Conservation (phyloP, 2,888 invertebrate genomes). For the Gandaritis pyraliata region DNA sequence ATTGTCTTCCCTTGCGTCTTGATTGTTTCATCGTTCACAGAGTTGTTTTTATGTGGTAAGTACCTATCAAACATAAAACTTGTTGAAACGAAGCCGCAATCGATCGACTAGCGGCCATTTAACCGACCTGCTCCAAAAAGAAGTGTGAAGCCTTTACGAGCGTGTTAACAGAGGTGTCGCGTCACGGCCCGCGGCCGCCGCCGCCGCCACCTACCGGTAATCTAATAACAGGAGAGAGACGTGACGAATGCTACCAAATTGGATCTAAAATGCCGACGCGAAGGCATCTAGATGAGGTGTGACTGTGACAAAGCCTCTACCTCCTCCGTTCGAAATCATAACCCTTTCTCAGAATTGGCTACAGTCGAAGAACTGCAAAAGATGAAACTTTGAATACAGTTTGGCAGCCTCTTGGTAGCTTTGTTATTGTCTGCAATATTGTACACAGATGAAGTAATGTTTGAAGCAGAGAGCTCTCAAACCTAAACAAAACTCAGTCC, state of each 20-base stretch:
- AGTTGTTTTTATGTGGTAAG: background rate
- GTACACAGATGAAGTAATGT: too few species aligned
- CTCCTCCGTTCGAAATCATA: slow-evolving; percentile 3
- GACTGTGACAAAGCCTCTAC: slow-evolving; percentile 19
- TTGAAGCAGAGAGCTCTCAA: background rate
- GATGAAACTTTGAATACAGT: background rate
- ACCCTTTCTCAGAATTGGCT: background rate
- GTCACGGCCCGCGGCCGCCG: slow-evolving; percentile 7
- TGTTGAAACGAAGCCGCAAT: background rate
- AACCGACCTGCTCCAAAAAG: slow-evolving; percentile 15
- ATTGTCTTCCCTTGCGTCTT: background rate
- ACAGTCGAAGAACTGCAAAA: background rate
- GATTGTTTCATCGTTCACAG: background rate
- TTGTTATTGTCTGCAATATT: too few species aligned
- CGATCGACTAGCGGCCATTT: background rate
- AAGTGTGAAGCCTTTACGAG: slow-evolving; percentile 13
- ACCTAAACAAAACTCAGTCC: background rate
- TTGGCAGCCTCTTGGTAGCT: too few species aligned
- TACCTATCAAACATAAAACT: background rate
- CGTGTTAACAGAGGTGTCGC: slow-evolving; percentile 21
- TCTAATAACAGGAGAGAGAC: slow-evolving; percentile 18
- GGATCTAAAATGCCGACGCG: slow-evolving; percentile 19
- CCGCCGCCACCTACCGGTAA: slow-evolving; percentile 17
- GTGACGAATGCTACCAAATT: slow-evolving; percentile 34
- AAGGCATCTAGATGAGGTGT: slow-evolving; percentile 16